Base-by-base conservation (phyloP, 2,888 invertebrate genomes). In the Melinopterus prodromus region DNA sequence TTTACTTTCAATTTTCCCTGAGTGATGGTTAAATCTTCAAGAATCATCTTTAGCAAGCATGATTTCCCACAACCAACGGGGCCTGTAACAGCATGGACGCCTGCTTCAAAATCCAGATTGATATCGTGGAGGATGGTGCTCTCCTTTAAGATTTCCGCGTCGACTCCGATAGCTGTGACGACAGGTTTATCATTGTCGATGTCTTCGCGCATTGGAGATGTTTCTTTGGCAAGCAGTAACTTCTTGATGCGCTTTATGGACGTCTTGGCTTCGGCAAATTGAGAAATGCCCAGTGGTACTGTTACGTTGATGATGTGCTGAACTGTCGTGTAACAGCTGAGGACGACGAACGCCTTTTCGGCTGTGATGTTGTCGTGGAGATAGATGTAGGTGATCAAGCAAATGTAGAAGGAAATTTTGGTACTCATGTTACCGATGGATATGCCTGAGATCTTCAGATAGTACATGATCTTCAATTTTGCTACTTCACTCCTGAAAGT, bases 251-350 rank as follows among this genome's bases (percentile, higher is more conserved):
- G 91, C 81, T 91, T 91, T 79, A 95, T 92, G 4, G 95, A 94
- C 75, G 97, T 95, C 36, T 92, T 89, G 0, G 94, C 93, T 90
- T 97, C 97, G 0, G 96, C 95, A 72, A 94, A 91, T 90, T 95
- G 94, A 0, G 95, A 93, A 83, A 97, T 93, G 75, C 94, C 95
- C 90, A 95, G 94, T 0, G 98, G 97, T 85, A 98, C 95, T 89
- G 95, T 96, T 9, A 97, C 94, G 0, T 96, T 96, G 93, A 98
- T 95, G 9, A 95, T 94, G 84, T 95, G 93, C 53, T 96, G 92
- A 80, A 98, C 90, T 79, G 96, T 94, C 86, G 96, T 97, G 90
- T 96, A 98, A 87, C 97, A 95, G 7, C 97, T 95, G n/a, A 96
- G 94, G 76, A 97, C 92, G 80, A 97, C 95, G 89, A 97, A 98